Conservation (phyloP, 2,888 invertebrate genomes). For the Apotomis betuletana region DNA sequence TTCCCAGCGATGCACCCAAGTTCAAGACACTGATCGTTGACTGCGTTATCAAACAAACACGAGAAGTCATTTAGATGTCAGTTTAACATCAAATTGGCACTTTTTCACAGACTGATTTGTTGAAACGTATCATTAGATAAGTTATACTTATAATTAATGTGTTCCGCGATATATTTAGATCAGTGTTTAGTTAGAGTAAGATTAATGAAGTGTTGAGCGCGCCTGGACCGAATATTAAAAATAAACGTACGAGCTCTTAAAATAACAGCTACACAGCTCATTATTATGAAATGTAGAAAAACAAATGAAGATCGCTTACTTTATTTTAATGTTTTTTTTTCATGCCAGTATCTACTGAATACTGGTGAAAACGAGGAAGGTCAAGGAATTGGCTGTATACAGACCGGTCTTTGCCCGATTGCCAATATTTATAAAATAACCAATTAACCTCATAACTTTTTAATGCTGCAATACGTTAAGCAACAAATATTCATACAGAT, state of each 20-base stretch:
- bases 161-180: slow-evolving; percentile 29
- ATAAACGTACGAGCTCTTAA: no score
- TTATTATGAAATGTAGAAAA: background rate
- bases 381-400: background rate
- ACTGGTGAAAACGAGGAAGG: background rate
- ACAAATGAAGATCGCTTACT: background rate
- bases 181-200: slow-evolving; percentile 14
- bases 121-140: slow-evolving; percentile 21
- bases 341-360: background rate
- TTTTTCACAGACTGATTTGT: slow-evolving; percentile 39
- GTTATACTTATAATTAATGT: slow-evolving; percentile 36
- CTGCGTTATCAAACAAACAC: slow-evolving; percentile 39
- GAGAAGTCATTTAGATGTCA: slow-evolving; percentile 44
- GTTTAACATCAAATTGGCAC: slow-evolving; percentile 34
- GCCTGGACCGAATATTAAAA: background rate
- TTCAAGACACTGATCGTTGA: slow-evolving; percentile 38
- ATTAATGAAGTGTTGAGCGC: slow-evolving; percentile 14
- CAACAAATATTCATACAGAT: slow-evolving; percentile 26
- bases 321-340: background rate
- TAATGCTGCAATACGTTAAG: slow-evolving; percentile 18
- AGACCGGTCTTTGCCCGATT: slow-evolving; percentile 7
- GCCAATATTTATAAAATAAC: slow-evolving; percentile 30
- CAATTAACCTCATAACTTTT: slow-evolving; percentile 20
- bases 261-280: no score
- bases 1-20: slow-evolving; percentile 47